A percentile compares a stretch with the other conserved stretches of the same genome.
phyloP scores from a whole-genome alignment of 1,140 invertebrate species.

The Leptopilina clavipes region DNA sequence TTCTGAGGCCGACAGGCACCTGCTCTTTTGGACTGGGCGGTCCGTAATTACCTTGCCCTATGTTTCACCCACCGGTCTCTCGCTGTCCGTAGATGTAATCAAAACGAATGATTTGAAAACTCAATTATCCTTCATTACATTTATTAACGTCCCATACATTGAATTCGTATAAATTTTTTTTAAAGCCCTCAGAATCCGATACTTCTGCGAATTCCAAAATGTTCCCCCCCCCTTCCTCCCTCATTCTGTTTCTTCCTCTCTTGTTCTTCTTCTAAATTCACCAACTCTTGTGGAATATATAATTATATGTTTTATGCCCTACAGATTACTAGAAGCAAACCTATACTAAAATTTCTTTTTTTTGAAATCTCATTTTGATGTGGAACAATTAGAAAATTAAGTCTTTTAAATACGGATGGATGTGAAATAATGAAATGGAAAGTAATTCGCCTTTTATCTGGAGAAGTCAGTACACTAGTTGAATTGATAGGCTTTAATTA shows the following conservation, averaged over 20 bases:
- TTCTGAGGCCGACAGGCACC: conserved; percentile 69
- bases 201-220: conserved; percentile 32
- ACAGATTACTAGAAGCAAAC: no score
- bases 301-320: no score
- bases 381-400: no score
- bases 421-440: neutral
- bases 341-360: no score
- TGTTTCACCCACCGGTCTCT: conserved; percentile 62
- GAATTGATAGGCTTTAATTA: conserved; percentile 69
- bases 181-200: neutral
- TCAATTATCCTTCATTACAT: conserved; percentile 72
- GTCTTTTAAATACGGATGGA: no score
- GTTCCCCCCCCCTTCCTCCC: conserved; percentile 21
- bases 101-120: conserved; percentile 74
- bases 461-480: conserved; percentile 55
- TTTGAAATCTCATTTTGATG: no score
- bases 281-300: no score
- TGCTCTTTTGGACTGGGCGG: conserved; percentile 73
- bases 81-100: conserved; percentile 68
- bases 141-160: conserved; percentile 58
- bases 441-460: neutral
- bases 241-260: no score
- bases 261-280: neutral
- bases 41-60: conserved; percentile 70
- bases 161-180: conserved; percentile 12